Conservation (phyloP, 2,797 vertebrate genomes). For the Cetoscarus ocellatus region DNA sequence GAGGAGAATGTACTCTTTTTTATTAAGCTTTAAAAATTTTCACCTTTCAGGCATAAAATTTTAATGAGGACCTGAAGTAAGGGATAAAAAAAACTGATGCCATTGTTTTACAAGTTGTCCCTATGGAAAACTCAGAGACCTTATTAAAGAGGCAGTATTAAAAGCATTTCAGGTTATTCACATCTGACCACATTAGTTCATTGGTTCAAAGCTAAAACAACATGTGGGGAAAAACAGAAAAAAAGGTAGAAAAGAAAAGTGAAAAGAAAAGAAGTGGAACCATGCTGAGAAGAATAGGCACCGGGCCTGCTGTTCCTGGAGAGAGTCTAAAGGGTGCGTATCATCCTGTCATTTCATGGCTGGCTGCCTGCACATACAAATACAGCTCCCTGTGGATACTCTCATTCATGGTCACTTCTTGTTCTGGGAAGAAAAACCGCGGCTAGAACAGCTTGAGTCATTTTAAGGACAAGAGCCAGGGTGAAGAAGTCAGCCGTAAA, state of each 20-base stretch:
- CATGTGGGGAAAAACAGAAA: neutral
- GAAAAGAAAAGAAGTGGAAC: slow-evolving; percentile 16
- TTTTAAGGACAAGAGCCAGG: slow-evolving; percentile 44
- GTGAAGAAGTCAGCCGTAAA: slow-evolving; percentile 46
- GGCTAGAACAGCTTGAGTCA: slow-evolving; percentile 58
- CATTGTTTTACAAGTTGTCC: slow-evolving; percentile 36
- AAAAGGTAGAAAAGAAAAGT: slow-evolving; percentile 16
- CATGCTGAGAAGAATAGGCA: slow-evolving; percentile 31
- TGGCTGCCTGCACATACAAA: slow-evolving; percentile 71
- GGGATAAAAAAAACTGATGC: slow-evolving; percentile 46
- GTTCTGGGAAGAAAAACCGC: slow-evolving; percentile 50
- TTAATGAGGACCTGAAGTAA: slow-evolving; percentile 27
- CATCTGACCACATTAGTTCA: slow-evolving; percentile 15
- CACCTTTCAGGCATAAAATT: slow-evolving; percentile 20
- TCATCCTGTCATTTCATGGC: slow-evolving; percentile 78
- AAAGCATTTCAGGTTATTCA: slow-evolving; percentile 27
- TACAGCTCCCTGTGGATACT: slow-evolving; percentile 48
- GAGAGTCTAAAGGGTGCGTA: slow-evolving; percentile 63
- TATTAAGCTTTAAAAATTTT: slow-evolving; percentile 27
- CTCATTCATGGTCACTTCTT: slow-evolving; percentile 46
- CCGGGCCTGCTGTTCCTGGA: slow-evolving; percentile 53
- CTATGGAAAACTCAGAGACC: slow-evolving; percentile 19
- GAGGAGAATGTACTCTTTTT: neutral
- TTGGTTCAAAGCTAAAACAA: slow-evolving; percentile 11
- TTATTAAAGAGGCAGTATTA: slow-evolving; percentile 25